Conservation (phyloP, 35 echinoderm and acorn worm species). For the Patiria miniata region DNA sequence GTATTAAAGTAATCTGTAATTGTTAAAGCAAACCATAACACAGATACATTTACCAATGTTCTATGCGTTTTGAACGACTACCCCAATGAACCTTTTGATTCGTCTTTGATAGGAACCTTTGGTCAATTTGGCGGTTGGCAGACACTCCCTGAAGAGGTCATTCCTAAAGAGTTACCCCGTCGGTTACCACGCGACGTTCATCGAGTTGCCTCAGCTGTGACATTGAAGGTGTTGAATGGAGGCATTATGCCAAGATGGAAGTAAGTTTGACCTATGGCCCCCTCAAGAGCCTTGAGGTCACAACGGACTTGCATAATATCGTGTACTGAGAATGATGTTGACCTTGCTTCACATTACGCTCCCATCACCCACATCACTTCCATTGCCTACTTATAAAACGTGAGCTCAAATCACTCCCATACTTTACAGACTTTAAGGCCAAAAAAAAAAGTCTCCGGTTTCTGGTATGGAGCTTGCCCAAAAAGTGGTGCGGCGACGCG, state of each 20-base stretch:
- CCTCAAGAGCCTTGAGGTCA: background rate
- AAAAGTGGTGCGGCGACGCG: too few species aligned
- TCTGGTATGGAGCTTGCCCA: too few species aligned
- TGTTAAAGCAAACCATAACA: too few species aligned
- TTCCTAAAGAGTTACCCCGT: slow-evolving; percentile 53
- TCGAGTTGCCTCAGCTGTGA: slow-evolving; percentile 89
- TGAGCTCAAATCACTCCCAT: too few species aligned
- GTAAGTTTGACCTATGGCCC: slow-evolving; percentile 31
- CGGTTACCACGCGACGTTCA: slow-evolving; percentile 88
- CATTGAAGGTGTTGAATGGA: slow-evolving; percentile 94
- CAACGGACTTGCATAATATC: background rate
- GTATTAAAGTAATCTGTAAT: too few species aligned
- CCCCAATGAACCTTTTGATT: background rate
- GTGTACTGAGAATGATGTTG: background rate
- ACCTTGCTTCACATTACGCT: background rate
- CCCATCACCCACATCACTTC: too few species aligned
- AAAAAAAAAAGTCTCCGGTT: too few species aligned
- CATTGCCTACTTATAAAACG: too few species aligned
- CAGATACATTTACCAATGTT: too few species aligned
- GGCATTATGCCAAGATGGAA: slow-evolving; percentile 88
- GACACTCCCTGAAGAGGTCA: slow-evolving; percentile 69
- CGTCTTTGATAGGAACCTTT: slow-evolving; percentile 77
- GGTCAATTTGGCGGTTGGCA: slow-evolving; percentile 92
- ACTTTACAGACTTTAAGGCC: too few species aligned
- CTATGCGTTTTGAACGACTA: too few species aligned